Evolutionary conservation across 35 echinoderm and acorn worm species (phyloP).

Genomic region (Apostichopus japonicus): DNA sequence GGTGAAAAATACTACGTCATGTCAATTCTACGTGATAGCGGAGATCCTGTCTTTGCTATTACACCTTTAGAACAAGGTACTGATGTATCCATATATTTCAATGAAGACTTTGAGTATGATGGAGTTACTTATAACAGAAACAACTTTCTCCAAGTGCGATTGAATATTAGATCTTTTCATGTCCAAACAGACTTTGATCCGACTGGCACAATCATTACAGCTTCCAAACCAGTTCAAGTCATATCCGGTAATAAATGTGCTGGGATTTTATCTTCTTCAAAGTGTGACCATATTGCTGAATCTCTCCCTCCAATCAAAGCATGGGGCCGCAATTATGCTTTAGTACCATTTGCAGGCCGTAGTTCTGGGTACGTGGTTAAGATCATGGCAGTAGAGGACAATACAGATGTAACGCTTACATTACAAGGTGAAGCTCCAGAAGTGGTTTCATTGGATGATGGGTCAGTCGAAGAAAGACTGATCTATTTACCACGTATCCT

Average conservation of each 20-base stretch:
- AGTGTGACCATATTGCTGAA: slow-evolving; percentile 15
- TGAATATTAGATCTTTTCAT: neutral
- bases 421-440: neutral
- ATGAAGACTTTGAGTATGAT: slow-evolving; percentile 11
- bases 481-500: neutral
- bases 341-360: neutral
- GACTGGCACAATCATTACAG: neutral
- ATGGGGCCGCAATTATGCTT: neutral
- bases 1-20: neutral
- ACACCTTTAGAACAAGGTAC: slow-evolving; percentile 8
- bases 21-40: neutral
- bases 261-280: neutral
- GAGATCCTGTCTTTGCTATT: neutral
- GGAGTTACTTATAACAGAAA: slow-evolving; percentile 3
- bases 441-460: neutral
- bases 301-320: neutral
- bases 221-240: neutral
- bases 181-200: slow-evolving; percentile 16
- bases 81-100: slow-evolving; percentile 13
- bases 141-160: neutral
- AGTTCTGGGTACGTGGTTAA: slow-evolving; percentile 15
- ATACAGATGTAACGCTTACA: neutral
- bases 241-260: slow-evolving; percentile 18
- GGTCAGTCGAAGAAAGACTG: neutral
- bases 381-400: slow-evolving; percentile 1